Base-by-base conservation (phyloP, 2,888 invertebrate species). In the Anticlea derivata region DNA sequence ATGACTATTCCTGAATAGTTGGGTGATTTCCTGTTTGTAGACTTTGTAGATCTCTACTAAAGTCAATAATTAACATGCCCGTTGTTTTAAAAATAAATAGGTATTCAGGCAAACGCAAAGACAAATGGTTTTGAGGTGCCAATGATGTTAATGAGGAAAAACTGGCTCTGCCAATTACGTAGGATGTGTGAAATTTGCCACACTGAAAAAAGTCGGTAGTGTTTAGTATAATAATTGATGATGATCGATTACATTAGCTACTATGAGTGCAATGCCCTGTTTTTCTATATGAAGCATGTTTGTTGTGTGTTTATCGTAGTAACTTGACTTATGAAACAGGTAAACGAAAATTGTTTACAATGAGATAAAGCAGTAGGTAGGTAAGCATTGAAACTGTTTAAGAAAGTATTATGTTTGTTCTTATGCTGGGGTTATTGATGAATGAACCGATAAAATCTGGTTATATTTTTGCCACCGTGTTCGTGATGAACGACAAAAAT, bases 181-280 rank as follows among this genome's bases (percentile, higher is more conserved):
- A 43, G 44, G 34, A 29, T 27, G 50, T 63, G 53, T 35, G 39
- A 59, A 57, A 53, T 55, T 58, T 13, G 22, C 20, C 31, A 37
- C 13, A 27, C 7, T 31, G 24, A 46, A 39, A 43, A 38, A 29
- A 29, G 1, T 38, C 20, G n/a, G n/a, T n/a, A n/a, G 23, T 23
- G 38, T 33, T 35, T 24, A 3, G 4, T 17, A 17, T 17, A 2
- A 17, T 38, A 48, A 56, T 55, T 60, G 54, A 49, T 61, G 58
- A 65, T 65, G 51, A 61, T 65, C 55, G 52, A 61, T 64, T 55
- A 59, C 31, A 41, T 57, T 54, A 35, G 34, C 50, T 35, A 55
- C 48, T 10, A 43, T 33, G 55, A 61, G 69, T 62, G 57, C 65
- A 63, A 60, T 67, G 61, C 41, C 54, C 69, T 58, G 24, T 52